Base-by-base conservation (phyloP, 2,113 vertebrate species). In the Neolamprologus hecqui region DNA sequence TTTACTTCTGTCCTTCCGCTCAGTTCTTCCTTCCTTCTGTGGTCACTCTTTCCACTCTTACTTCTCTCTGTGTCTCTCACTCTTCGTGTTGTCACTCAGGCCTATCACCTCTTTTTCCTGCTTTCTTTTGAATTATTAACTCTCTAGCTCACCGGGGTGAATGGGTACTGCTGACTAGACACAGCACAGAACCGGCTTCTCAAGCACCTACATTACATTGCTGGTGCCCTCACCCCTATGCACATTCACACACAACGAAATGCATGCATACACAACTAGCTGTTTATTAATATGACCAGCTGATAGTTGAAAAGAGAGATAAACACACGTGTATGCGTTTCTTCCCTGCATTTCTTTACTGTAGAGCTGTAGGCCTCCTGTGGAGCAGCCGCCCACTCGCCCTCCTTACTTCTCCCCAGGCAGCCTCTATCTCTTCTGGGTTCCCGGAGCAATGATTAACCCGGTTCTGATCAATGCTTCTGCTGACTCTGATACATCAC, bases 401-500 rank as follows among this genome's bases (percentile, higher is more conserved):
- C 82, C 77, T 58, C 92, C 89, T 91, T 57, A 86, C 89, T 84
- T 90, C 92, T 91, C 94, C 93, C 94, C 90, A 93, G 87, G 93
- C 93, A 33, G 90, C 88, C 88, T 91, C 88, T 84, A 82, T 92
- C 88, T 92, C 89, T 63, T 92, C 93, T 92, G 92, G 95, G 90
- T 94, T 94, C 89, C 90, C 88, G 45, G 83, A 93, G 96, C 96
- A 96, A 97, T 96, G 95, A 96, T 97, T 97, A 97, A 97, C 96
- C 86, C 2, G 55, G 85, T 90, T 86, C 91, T 96, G 95, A 96
- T 96, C 95, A 96, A 96, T 96, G 96, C 93, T 96, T 96, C 92
- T 96, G 96, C 96, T 94, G 96, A 96, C 94, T 96, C 95, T 95
- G 95, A 96, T 96, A 96, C 96, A 96, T 96, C 95, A 96, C 94